phyloP scores from a whole-genome alignment of 2,797 vertebrate species.

The Pseudomugil tenellus region DNA sequence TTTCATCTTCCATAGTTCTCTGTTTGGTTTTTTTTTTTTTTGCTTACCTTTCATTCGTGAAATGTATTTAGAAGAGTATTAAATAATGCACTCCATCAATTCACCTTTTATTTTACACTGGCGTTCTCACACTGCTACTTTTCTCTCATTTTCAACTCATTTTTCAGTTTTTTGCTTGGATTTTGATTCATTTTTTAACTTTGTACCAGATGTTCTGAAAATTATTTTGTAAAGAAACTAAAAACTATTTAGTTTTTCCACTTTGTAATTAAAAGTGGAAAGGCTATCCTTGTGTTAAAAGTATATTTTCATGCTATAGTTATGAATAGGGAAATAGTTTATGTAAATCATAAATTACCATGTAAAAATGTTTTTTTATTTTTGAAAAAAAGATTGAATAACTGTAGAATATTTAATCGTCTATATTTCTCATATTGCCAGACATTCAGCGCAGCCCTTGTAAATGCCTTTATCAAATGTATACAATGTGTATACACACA shows the following conservation, averaged over 20 bases:
- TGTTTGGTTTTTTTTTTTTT: conserved; percentile 27
- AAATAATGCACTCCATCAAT: conserved; percentile 62
- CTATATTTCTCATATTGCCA: conserved; percentile 75
- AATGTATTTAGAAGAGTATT: conserved; percentile 56
- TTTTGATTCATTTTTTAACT: conserved; percentile 51
- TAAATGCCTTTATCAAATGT: conserved; percentile 74
- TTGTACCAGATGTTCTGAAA: conserved; percentile 48
- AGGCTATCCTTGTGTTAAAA: conserved; percentile 68
- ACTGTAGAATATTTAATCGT: conserved; percentile 77
- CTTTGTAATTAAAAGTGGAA: conserved; percentile 68
- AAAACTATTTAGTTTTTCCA: conserved; percentile 52
- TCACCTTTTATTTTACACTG: conserved; percentile 69
- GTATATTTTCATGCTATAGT: conserved; percentile 78
- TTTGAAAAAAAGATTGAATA: conserved; percentile 76
- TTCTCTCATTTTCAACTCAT: conserved; percentile 48
- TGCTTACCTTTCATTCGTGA: conserved; percentile 32
- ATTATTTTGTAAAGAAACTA: conserved; percentile 64
- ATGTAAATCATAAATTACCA: conserved; percentile 70
- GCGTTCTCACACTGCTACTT: conserved; percentile 55
- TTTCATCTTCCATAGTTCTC: conserved; percentile 50
- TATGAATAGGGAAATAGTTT: conserved; percentile 66
- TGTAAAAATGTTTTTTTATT: conserved; percentile 78
- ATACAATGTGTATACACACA: conserved; percentile 68
- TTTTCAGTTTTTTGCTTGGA: conserved; percentile 56
- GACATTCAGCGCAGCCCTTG: conserved; percentile 67